Base-by-base conservation (phyloP, 2,113 vertebrate genomes). In the Dipodomys spectabilis region DNA sequence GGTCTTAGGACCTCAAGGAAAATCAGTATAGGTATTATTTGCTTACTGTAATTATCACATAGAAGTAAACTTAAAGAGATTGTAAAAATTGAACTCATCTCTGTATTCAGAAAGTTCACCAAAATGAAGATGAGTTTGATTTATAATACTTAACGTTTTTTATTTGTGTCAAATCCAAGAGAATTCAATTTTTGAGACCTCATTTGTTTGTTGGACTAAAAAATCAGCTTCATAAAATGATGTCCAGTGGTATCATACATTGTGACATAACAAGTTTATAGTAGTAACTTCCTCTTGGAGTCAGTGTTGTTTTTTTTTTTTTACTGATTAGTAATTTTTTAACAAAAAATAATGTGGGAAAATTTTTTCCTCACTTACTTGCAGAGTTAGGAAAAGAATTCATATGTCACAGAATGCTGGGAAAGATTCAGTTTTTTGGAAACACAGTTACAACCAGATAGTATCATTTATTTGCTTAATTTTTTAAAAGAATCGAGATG, bases 341-440 rank as follows among this genome's bases (percentile, higher is more conserved):
- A 13, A 39, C 5, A 84, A 64, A 94, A 82, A 91, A 82, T n/a
- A n/a, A n/a, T 90, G 82, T 75, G 81, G 45, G 83, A 73, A 91
- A 81, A 23, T 15, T 82, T 87, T 88, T 75, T 88, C 45, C 67
- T 23, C 16, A 65, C 69, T 82, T 67, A 84, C 74, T 88, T 96
- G 68, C 44, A 78, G 81, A 91, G 19, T 85, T 93, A 71, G 72
- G n/a, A 96, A 93, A 92, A 30, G 22, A 93, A 88, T 89, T 96
- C 49, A 45, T 86, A 53, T 64, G 86, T 91, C 65, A 57, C 60
- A 74, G 30, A 78, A 57, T 86, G 39, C n/a, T 78, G 9, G 30
- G 25, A 35, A 68, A 90, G 60, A 91, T 57, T 88, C 57, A 86
- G 67, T 94, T 88, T 96, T 39, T 19, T 88, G 71, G 44, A 69